These are phyloP conservation scores for Steinernema carpocapsae DNA, from an alignment of 2,888 invertebrate species.

Conservation along the genomic window DNA sequence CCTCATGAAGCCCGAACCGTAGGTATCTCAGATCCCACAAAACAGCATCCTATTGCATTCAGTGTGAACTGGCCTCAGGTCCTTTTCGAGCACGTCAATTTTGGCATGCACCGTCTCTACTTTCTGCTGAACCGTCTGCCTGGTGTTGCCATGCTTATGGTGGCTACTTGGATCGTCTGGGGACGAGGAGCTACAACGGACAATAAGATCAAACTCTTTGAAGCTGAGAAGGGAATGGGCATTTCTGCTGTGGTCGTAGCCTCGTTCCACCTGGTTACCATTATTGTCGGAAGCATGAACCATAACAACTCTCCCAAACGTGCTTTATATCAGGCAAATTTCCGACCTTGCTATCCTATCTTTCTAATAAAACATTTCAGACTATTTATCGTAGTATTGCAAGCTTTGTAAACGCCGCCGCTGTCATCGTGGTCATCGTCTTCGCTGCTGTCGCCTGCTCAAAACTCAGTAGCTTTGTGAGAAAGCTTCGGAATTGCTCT, in stretches of 20 bases:
- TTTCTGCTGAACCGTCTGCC: slow-evolving; percentile 41
- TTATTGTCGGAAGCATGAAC: neutral
- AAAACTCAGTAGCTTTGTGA: neutral
- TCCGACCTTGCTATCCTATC: neutral
- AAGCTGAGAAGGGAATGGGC: slow-evolving; percentile 25
- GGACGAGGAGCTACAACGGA: slow-evolving; percentile 38
- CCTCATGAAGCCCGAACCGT: slow-evolving; percentile 30
- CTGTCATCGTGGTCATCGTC: neutral
- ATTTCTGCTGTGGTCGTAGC: slow-evolving; percentile 8
- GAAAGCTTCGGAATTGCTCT: neutral
- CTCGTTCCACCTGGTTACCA: neutral
- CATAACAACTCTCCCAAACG: slow-evolving; percentile 17
- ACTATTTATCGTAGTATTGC: neutral
- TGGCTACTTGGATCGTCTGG: slow-evolving; percentile 48
- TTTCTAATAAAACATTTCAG: neutral
- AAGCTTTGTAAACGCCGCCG: neutral
- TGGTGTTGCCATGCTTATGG: slow-evolving; percentile 43
- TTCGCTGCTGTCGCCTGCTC: neutral
- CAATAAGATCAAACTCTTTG: neutral
- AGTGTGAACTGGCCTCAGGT: slow-evolving; percentile 28
- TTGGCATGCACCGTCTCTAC: slow-evolving; percentile 44
- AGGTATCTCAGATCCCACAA: neutral
- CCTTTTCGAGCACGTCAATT: slow-evolving; percentile 42
- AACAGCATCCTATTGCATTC: neutral
- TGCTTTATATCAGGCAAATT: neutral